Evolutionary conservation across 2,797 vertebrate species (phyloP).

Genomic region (Sebastiscus albofasciatus): DNA sequence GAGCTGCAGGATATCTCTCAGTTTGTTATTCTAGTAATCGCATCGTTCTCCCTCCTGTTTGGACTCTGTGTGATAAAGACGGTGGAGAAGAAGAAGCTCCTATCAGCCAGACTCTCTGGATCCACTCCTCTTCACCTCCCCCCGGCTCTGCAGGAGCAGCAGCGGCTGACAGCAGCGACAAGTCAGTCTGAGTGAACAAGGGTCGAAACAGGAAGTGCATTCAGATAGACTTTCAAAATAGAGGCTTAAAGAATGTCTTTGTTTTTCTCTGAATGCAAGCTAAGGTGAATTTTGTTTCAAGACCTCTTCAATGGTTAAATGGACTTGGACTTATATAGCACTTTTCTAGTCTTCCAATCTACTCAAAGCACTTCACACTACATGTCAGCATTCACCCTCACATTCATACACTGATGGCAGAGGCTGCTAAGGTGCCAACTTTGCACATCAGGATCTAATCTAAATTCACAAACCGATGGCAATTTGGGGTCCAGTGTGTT

Average conservation of each 20-base stretch:
- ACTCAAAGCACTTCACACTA: no score
- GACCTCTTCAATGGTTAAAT: background rate
- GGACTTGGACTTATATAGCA: no score
- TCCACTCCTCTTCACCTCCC: slow-evolving; percentile 32
- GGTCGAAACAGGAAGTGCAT: background rate
- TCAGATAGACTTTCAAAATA: slow-evolving; percentile 50
- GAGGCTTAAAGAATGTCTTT: background rate
- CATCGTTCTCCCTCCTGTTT: slow-evolving; percentile 15
- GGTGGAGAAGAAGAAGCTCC: slow-evolving; percentile 35
- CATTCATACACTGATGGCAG: no score
- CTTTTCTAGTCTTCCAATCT: no score
- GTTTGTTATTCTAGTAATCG: background rate
- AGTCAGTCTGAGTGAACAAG: background rate
- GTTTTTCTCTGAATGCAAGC: background rate
- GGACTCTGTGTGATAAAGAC: slow-evolving; percentile 12
- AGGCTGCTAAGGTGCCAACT: no score
- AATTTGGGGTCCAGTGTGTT: no score
- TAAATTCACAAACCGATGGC: no score
- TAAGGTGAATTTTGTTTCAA: background rate
- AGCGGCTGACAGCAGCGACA: slow-evolving; percentile 2
- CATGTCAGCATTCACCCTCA: no score
- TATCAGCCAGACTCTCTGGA: slow-evolving; percentile 8
- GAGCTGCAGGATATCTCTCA: background rate
- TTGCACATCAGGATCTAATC: no score
- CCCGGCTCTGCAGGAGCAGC: slow-evolving; percentile 5